Base-by-base conservation (phyloP, 2,113 vertebrate species). In the Chunga burmeisteri region DNA sequence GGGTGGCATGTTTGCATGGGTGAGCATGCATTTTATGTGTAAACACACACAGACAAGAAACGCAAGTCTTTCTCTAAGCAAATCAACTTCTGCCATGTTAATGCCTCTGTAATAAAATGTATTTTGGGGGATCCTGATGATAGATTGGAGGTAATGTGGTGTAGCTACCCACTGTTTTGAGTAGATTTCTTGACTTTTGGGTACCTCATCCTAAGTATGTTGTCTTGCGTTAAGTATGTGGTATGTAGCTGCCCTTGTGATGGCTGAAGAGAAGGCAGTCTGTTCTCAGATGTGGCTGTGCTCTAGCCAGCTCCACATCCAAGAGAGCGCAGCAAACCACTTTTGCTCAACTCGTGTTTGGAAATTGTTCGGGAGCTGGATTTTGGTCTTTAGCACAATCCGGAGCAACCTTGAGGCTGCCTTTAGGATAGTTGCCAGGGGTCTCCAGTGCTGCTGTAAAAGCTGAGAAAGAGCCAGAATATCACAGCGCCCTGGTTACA, bases 381-480 rank as follows among this genome's bases (percentile, higher is more conserved):
- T 95, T 95, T 95, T 95, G 83, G 88, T 92, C 77, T 94, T 89
- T 81, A 65, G 77, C 72, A 81, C 19, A 87, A 56, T 81, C 94
- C 2, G 4, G 49, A 84, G 65, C 56, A 91, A 62, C 70, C 52
- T 56, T 29, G 44, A 91, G 26, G 38, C n/a, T 95, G 47, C 34
- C 25, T 92, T 82, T 38, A 58, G 58, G 61, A 34, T 17, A 66
- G 44, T 13, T 96, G 70, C 74, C 49, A 40, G 42, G 49, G 50
- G 65, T 88, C 72, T 46, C 21, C 16, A 23, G 59, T 16, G 7
- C 61, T 79, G 46, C 84, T 79, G n/a, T 62, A 68, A 65, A 88
- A 88, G 27, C 52, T 56, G 65, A 66, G 63, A 63, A 59, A 62
- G 50, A 23, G 29, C n/a, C 25, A 53, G 67, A 78, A 38, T 32